Conservation (phyloP, 2,797 vertebrate species). For the Tauraco hartlaubi region DNA sequence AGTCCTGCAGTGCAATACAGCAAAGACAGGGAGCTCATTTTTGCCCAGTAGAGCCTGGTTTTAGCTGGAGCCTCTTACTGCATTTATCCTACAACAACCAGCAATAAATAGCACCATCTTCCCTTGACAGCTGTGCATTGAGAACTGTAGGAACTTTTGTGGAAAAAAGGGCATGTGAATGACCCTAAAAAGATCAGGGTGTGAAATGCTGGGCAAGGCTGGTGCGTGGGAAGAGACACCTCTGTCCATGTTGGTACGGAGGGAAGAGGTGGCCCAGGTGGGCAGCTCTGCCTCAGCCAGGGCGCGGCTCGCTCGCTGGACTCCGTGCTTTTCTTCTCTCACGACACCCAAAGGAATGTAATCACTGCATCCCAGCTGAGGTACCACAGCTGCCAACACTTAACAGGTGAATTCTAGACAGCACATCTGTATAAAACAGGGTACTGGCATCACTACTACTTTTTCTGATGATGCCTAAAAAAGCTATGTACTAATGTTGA, state of each 20-base stretch:
- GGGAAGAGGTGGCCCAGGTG: not conserved
- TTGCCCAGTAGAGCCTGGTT: not conserved
- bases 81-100: not conserved
- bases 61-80: not conserved
- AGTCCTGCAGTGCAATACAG: not conserved
- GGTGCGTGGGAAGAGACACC: not conserved
- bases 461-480: not conserved
- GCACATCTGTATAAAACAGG: not conserved
- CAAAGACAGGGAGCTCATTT: not conserved
- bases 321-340: not conserved
- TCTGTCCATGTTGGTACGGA: fast-evolving
- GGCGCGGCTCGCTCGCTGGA: fast-evolving
- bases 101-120: not conserved
- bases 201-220: not conserved
- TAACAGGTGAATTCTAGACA: not conserved
- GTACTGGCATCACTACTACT: not conserved
- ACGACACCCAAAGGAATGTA: not conserved
- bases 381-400: not conserved
- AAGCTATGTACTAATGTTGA: not conserved
- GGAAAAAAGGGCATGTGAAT: not conserved
- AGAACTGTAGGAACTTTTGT: not conserved
- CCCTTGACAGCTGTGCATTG: not conserved
- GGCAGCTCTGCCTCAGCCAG: not conserved
- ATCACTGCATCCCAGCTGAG: not conserved
- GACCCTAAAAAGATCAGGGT: not conserved